Evolutionary conservation across 2,113 vertebrate genomes (phyloP).

Genomic region (Misgurnus mizolepis): DNA sequence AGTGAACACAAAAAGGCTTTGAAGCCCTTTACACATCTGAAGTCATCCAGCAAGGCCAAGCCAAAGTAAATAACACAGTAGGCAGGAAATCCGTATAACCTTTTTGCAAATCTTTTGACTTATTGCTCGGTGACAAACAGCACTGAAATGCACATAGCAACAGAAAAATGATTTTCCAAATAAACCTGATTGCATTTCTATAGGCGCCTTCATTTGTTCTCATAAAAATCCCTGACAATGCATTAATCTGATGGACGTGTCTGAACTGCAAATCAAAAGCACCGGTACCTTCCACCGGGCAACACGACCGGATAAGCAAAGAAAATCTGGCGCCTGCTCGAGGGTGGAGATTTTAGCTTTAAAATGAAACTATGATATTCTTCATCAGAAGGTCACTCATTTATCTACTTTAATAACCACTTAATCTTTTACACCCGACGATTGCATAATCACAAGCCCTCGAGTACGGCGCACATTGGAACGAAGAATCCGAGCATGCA

Average conservation of each 20-base stretch:
- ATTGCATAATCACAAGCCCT: no score
- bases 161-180: constrained; percentile 24
- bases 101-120: constrained; percentile 38
- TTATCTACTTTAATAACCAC: no score
- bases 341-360: constrained; percentile 17
- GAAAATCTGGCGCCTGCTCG: constrained; percentile 4
- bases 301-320: constrained; percentile 21
- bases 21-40: constrained; percentile 32
- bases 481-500: not conserved
- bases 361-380: not conserved
- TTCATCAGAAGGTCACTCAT: not conserved
- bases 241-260: constrained; percentile 38
- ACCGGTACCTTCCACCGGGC: constrained; percentile 31
- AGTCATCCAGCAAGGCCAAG: constrained; percentile 25
- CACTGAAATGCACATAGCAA: constrained; percentile 4
- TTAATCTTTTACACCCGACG: no score
- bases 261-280: constrained; percentile 39
- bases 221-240: constrained; percentile 30
- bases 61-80: constrained; percentile 49
- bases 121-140: constrained; percentile 40
- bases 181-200: constrained; percentile 33
- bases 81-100: constrained; percentile 28
- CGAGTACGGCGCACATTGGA: no score
- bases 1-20: constrained; percentile 31
- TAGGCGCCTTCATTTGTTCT: constrained; percentile 43